A percentile compares a stretch with the other conserved stretches of the same genome.
phyloP scores from a whole-genome alignment of 2,888 invertebrate species.

The Drosophila meridionalis region DNA sequence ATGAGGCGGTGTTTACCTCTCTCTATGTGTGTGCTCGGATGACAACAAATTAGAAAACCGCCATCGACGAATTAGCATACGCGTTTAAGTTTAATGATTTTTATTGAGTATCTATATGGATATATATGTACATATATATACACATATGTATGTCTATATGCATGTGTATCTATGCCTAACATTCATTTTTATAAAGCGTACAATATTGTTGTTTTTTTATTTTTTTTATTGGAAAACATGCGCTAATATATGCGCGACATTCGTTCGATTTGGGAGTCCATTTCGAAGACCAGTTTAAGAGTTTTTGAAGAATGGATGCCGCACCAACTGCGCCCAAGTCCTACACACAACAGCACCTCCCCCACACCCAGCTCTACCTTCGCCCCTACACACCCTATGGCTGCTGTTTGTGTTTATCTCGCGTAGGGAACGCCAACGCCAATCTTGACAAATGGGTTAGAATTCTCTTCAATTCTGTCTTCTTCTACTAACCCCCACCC shows the following conservation, averaged over 20 bases:
- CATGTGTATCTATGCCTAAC: slow-evolving; percentile 23
- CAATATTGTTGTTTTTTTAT: slow-evolving; percentile 37
- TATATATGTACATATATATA: slow-evolving; percentile 29
- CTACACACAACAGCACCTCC: background rate
- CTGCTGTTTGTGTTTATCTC: background rate
- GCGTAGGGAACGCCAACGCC: background rate
- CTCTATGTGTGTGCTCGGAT: slow-evolving; percentile 29
- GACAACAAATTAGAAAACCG: slow-evolving; percentile 72
- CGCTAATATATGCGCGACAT: slow-evolving; percentile 64
- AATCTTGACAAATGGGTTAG: background rate
- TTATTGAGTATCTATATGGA: slow-evolving; percentile 25
- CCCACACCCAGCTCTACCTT: background rate
- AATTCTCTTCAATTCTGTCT: background rate
- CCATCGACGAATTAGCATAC: slow-evolving; percentile 79
- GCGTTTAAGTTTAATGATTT: slow-evolving; percentile 71
- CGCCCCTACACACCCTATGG: background rate
- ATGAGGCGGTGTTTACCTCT: background rate
- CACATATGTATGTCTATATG: background rate
- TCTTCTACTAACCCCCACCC: background rate
- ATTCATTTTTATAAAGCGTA: slow-evolving; percentile 70
- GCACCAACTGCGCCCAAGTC: background rate
- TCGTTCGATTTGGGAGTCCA: slow-evolving; percentile 48
- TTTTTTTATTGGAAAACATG: slow-evolving; percentile 26
- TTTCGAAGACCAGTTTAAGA: slow-evolving; percentile 58
- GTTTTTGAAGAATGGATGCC: slow-evolving; percentile 23